Evolutionary conservation across 2,113 vertebrate genomes (phyloP).

Genomic region (Myotis davidii): DNA sequence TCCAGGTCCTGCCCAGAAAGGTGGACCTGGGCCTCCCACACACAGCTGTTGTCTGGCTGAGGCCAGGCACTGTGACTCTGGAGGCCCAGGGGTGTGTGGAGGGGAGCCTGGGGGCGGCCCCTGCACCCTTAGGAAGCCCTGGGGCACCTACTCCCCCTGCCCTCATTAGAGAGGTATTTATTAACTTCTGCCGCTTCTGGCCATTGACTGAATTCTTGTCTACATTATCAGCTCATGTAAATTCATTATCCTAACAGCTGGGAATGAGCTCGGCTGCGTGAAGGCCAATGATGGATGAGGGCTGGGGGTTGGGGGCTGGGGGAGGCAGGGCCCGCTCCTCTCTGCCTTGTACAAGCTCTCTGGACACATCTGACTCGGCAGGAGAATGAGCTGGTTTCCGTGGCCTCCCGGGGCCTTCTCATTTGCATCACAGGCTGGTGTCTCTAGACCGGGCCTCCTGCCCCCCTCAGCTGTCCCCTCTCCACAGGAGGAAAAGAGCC

Average conservation of each 20-base stretch:
- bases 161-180: slow-evolving; percentile 81
- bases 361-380: background rate
- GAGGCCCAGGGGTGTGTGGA: background rate
- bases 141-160: slow-evolving; percentile 60
- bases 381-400: background rate
- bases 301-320: accelerated
- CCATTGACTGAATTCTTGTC: slow-evolving; percentile 78
- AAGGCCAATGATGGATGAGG: slow-evolving; percentile 58
- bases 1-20: background rate
- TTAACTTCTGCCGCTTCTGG: slow-evolving; percentile 79
- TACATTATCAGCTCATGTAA: slow-evolving; percentile 80
- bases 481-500: background rate
- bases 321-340: background rate
- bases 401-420: slow-evolving; percentile 18
- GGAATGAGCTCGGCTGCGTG: slow-evolving; percentile 59
- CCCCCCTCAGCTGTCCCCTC: slow-evolving; percentile 59
- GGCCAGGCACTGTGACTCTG: background rate
- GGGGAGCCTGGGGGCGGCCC: slow-evolving; percentile 49
- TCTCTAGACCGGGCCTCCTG: slow-evolving; percentile 28
- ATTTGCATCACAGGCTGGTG: background rate
- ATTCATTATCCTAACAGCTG: slow-evolving; percentile 84
- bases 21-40: accelerated
- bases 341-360: background rate
- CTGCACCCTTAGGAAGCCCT: slow-evolving; percentile 64
- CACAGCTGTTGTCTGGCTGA: background rate